These are phyloP conservation scores for Spodoptera frugiperda DNA, from an alignment of 1,140 invertebrate species.

Conservation along the genomic window DNA sequence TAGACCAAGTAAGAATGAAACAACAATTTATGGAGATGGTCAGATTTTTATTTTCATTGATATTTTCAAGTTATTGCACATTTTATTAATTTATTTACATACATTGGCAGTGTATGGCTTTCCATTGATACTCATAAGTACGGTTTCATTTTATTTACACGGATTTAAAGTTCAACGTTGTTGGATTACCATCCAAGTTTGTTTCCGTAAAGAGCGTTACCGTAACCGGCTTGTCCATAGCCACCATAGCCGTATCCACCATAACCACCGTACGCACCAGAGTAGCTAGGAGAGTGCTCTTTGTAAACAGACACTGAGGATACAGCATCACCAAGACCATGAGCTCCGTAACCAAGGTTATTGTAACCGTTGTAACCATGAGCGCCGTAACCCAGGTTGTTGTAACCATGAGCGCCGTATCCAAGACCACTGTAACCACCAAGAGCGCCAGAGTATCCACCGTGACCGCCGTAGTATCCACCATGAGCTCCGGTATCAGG, in stretches of 20 bases:
- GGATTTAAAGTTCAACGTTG: not conserved
- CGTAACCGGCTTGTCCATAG: conserved; percentile 7
- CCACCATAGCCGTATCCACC: conserved; percentile 25
- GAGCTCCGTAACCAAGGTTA: conserved; percentile 37
- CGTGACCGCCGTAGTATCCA: not conserved
- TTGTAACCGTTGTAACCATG: conserved; percentile 44
- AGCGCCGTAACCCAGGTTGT: conserved; percentile 28
- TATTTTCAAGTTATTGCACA: too few relatives aligned
- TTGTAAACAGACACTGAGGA: conserved; percentile 40
- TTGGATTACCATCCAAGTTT: conserved; percentile 39
- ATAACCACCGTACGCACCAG: conserved; percentile 42
- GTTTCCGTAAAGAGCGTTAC: conserved; percentile 37
- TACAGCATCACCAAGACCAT: conserved; percentile 6
- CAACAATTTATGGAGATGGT: too few relatives aligned
- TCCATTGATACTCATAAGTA: conserved; percentile 9
- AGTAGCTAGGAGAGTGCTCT: not conserved
- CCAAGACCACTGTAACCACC: not conserved
- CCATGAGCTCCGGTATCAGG: conserved; percentile 23
- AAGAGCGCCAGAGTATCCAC: conserved; percentile 7
- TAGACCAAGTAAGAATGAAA: too few relatives aligned
- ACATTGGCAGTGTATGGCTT: not conserved
- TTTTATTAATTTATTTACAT: too few relatives aligned
- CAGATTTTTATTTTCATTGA: too few relatives aligned
- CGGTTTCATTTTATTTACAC: conserved; percentile 28
- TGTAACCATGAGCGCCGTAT: conserved; percentile 4